These are phyloP conservation scores for Sminthopsis crassicaudata DNA, from an alignment of 2,113 vertebrate species.

Conservation along the genomic window DNA sequence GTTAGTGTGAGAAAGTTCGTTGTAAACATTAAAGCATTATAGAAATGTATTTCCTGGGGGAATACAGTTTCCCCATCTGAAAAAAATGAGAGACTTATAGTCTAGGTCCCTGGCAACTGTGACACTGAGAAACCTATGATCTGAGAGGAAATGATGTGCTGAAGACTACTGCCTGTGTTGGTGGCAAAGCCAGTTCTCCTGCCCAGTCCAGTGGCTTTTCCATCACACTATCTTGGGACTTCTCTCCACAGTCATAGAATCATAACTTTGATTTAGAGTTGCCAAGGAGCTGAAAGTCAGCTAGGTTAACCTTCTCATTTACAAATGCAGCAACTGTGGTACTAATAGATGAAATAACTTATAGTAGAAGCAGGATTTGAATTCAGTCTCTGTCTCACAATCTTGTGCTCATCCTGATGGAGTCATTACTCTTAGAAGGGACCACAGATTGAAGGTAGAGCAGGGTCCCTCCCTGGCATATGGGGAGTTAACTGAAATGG, in stretches of 20 bases:
- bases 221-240: neutral
- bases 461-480: neutral
- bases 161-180: neutral
- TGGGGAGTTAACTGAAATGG: conserved; percentile 64
- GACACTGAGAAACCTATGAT: neutral
- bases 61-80: neutral
- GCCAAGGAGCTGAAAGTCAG: neutral
- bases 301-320: neutral
- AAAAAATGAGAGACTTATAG: neutral
- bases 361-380: neutral
- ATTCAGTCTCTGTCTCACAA: neutral
- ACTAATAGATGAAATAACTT: neutral
- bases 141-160: neutral
- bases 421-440: neutral
- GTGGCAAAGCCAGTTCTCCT: neutral
- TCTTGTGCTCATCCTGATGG: neutral
- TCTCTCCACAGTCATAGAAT: neutral
- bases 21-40: neutral
- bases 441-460: neutral
- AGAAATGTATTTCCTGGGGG: neutral
- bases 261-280: neutral
- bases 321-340: neutral
- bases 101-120: neutral
- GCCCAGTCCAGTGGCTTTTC: neutral
- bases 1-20: neutral